Percentiles rank a stretch among this genome's conserved stretches.
Evolutionary conservation across 2,797 vertebrate genomes (phyloP).

Genomic region (Smutsia temminckii): DNA sequence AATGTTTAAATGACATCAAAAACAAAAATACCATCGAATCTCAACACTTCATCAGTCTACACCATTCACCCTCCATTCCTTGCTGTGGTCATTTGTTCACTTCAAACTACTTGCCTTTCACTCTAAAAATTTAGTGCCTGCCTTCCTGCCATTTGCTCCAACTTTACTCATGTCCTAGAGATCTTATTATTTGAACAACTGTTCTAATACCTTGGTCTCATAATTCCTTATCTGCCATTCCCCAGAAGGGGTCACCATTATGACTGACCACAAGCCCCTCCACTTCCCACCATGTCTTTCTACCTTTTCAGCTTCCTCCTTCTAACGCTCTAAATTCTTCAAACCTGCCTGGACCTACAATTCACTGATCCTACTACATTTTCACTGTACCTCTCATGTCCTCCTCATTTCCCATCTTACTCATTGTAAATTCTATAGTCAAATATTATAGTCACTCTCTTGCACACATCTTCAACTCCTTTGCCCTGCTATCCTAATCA

Average conservation of each 20-base stretch:
- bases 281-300: not conserved
- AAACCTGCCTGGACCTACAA: not conserved
- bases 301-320: not conserved
- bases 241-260: not conserved
- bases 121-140: not conserved
- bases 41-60: not conserved
- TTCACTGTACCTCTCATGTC: not conserved
- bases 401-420: not conserved
- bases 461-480: not conserved
- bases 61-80: not conserved
- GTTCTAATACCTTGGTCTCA: not conserved
- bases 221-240: not conserved
- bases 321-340: not conserved
- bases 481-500: not conserved
- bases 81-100: not conserved
- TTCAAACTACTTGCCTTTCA: not conserved
- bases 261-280: not conserved
- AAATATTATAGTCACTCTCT: not conserved
- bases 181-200: not conserved
- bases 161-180: not conserved
- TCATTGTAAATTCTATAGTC: not conserved
- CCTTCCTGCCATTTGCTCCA: not conserved
- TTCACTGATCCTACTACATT: not conserved
- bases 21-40: not conserved
- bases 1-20: not conserved